Conservation (phyloP, 2,888 invertebrate species). For the Leucoptera coffeella region DNA sequence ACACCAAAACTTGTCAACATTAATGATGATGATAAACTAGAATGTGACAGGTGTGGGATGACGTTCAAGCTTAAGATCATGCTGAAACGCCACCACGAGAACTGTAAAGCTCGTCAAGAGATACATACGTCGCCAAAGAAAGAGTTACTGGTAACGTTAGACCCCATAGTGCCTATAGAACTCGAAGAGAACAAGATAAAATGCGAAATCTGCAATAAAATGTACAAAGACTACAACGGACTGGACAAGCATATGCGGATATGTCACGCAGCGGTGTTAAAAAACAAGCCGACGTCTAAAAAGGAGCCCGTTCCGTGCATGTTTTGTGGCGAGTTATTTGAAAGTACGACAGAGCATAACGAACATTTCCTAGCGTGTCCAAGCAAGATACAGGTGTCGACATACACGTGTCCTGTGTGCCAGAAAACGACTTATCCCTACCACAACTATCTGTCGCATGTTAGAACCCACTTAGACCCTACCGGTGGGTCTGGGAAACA, state of each 20-base stretch:
- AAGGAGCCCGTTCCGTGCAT: constrained; percentile 22
- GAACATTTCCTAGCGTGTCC: constrained; percentile 23
- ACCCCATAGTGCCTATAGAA: constrained; percentile 21
- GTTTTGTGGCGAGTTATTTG: constrained; percentile 20
- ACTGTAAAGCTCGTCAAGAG: constrained; percentile 13
- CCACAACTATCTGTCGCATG: constrained; percentile 19
- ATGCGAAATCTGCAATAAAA: constrained; percentile 26
- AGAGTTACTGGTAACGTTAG: constrained; percentile 23
- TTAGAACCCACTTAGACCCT: constrained; percentile 25
- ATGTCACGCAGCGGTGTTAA: constrained; percentile 27
- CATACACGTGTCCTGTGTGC: constrained; percentile 25
- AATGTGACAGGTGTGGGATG: constrained; percentile 30
- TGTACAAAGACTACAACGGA: constrained; percentile 27
- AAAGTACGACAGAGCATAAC: constrained; percentile 22
- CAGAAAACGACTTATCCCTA: constrained; percentile 16
- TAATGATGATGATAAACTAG: constrained; percentile 22
- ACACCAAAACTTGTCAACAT: constrained; percentile 9
- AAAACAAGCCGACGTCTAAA: constrained; percentile 9
- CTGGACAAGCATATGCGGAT: constrained; percentile 32
- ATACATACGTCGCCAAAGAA: constrained; percentile 16
- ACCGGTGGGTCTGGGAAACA: no score
- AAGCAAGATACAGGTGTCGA: constrained; percentile 12
- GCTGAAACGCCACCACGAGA: constrained; percentile 31
- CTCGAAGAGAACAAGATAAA: constrained; percentile 11
- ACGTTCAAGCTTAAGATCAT: constrained; percentile 42